Evolutionary conservation across 2,888 invertebrate genomes (phyloP), one percentile per base, ranked within the genome.

Genomic region (Lissonota sp.): DNA sequence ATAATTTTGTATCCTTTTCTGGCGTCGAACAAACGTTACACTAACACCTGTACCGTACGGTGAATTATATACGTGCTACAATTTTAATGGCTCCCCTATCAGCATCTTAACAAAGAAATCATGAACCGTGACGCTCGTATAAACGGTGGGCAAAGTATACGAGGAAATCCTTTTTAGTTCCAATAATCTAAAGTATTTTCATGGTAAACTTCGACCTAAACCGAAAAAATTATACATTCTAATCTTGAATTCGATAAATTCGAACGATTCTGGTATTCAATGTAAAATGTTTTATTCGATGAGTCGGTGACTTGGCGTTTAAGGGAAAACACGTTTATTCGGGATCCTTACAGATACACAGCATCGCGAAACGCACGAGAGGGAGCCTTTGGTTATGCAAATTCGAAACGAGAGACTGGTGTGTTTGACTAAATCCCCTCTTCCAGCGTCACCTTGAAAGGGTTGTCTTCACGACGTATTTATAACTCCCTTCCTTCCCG

Each of bases 311-410:
- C 53, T n/a, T 2, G 10, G 8, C 10, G 49, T 7, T 10, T 10
- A n/a, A n/a, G 49, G 78, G 53, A 53, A 79, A 67, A 79, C 53
- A 51, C 63, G 69, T 63, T 73, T 69, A 57, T 64, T 60, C 49
- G 53, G 53, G 26, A 26, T 26, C 26, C 26, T 26, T 26, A 3
- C 26, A 26, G 26, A 26, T 37, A 42, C 49, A 49, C 67, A 69
- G 37, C 53, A 83, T 87, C 86, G 49, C 39, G 69, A 46, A 70
- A 55, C 69, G 37, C 46, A 26, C 26, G 26, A 26, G 26, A 26
- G 26, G 26, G 80, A 85, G 89, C 90, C 90, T 90, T 91, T 91
- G 88, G 89, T 90, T 88, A 91, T 91, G 91, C 89, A 91, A 91
- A 91, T 91, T 84, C 85, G 84, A 81, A 66, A 70, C 85, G 60